Conservation (phyloP, 2,797 vertebrate genomes). For the Pangasius larnaudii region DNA sequence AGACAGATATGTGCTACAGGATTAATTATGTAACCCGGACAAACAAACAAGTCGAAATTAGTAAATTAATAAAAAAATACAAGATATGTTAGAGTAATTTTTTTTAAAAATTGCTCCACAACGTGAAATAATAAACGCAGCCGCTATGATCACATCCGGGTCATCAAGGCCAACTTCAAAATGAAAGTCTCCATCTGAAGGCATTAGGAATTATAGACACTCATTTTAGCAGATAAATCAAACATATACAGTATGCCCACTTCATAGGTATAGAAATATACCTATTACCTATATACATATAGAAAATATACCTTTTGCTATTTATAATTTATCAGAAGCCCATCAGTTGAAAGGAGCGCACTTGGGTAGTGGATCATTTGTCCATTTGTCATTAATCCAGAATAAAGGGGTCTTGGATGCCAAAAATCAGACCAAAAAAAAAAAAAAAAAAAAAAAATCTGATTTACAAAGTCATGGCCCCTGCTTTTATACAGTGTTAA, state of each 20-base stretch:
- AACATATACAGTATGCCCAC: neutral
- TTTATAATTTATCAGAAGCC: neutral
- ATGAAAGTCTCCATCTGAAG: neutral
- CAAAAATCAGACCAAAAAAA: too few relatives aligned
- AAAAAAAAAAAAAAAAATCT: too few relatives aligned
- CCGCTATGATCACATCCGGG: neutral
- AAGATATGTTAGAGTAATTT: neutral
- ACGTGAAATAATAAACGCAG: neutral
- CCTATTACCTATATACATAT: too few relatives aligned
- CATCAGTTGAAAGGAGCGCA: neutral
- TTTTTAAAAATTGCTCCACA: neutral
- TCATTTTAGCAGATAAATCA: neutral
- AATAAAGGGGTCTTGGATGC: too few relatives aligned
- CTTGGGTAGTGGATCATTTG: neutral
- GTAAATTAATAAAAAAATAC: too few relatives aligned
- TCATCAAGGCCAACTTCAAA: neutral
- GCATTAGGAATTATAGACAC: too few relatives aligned
- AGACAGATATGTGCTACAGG: neutral
- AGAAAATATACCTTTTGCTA: neutral
- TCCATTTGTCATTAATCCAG: too few relatives aligned
- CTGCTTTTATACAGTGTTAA: too few relatives aligned
- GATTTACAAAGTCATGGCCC: too few relatives aligned
- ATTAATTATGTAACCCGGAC: neutral
- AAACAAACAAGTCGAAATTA: too few relatives aligned
- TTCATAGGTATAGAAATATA: neutral